Evolutionary conservation across 2,888 invertebrate species (phyloP).

Genomic region (Sialis lutaria): DNA sequence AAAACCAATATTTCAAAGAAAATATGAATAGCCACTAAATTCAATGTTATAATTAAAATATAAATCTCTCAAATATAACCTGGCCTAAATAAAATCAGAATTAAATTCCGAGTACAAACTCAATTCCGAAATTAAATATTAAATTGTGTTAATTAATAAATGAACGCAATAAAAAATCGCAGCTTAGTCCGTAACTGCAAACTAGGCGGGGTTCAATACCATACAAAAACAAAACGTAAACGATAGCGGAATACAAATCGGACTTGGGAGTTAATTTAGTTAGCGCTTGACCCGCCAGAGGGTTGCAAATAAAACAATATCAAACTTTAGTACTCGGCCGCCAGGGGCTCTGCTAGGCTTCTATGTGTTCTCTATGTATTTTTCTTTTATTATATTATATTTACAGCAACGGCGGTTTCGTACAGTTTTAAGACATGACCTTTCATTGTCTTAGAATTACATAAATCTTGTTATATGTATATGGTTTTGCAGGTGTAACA

Average conservation of each 20-base stretch:
- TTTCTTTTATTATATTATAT: background rate
- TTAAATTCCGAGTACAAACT: too few relatives aligned
- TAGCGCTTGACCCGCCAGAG: conserved; percentile 25
- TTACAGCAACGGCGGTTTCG: too few relatives aligned
- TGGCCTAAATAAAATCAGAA: too few relatives aligned
- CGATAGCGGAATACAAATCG: conserved; percentile 28
- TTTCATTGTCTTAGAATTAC: too few relatives aligned
- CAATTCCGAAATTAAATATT: too few relatives aligned
- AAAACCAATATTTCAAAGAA: too few relatives aligned
- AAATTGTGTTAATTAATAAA: background rate
- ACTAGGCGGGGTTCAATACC: background rate
- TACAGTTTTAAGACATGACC: too few relatives aligned
- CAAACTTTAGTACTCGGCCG: conserved; percentile 26
- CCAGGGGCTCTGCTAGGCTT: conserved; percentile 13
- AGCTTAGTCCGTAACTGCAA: background rate
- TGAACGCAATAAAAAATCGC: background rate
- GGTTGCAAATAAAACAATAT: conserved; percentile 28
- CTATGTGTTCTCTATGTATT: background rate
- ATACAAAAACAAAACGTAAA: conserved; percentile 20
- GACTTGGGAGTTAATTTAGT: conserved; percentile 24
- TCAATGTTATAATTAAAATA: too few relatives aligned
- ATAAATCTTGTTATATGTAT: too few relatives aligned
- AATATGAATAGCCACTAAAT: too few relatives aligned
- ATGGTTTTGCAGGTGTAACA: too few relatives aligned
- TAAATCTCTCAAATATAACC: too few relatives aligned